These are phyloP conservation scores for Megathymus violae DNA, from an alignment of 1,140 invertebrate genomes.

Conservation along the genomic window DNA sequence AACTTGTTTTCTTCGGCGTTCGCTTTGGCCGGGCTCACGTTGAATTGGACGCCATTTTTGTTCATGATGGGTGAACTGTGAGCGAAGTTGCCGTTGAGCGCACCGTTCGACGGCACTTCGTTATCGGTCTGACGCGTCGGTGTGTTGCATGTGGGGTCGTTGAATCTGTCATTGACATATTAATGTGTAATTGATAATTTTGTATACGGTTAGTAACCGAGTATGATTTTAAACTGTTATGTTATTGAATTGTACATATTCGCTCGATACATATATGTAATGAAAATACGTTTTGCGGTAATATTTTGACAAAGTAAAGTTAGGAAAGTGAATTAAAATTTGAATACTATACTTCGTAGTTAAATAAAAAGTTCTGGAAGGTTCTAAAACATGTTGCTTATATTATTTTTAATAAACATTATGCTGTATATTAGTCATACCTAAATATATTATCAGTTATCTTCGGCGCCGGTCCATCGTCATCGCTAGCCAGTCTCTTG, in stretches of 20 bases:
- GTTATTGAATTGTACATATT: no score
- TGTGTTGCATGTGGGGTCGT: constrained; percentile 86
- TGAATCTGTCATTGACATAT: constrained; percentile 84
- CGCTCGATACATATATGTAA: no score
- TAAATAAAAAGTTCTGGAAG: background rate
- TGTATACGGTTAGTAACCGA: no score
- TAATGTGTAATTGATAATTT: constrained; percentile 1
- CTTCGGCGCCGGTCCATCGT: constrained; percentile 65
- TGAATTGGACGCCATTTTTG: constrained; percentile 78
- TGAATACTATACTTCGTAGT: no score
- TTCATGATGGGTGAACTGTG: constrained; percentile 82
- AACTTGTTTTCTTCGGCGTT: constrained; percentile 77
- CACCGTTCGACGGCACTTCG: constrained; percentile 56
- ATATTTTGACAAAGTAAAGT: no score
- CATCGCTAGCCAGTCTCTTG: constrained; percentile 76
- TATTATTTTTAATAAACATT: constrained; percentile 7
- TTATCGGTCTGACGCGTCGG: constrained; percentile 55
- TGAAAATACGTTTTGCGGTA: no score
- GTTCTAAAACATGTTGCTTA: no score
- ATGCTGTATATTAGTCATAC: constrained; percentile 39
- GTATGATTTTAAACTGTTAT: no score
- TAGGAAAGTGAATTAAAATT: no score
- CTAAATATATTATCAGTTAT: constrained; percentile 82
- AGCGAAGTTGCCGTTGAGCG: constrained; percentile 67
- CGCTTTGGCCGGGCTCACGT: constrained; percentile 76